Conservation (phyloP, 2,797 vertebrate genomes). For the Eremophila alpestris region DNA sequence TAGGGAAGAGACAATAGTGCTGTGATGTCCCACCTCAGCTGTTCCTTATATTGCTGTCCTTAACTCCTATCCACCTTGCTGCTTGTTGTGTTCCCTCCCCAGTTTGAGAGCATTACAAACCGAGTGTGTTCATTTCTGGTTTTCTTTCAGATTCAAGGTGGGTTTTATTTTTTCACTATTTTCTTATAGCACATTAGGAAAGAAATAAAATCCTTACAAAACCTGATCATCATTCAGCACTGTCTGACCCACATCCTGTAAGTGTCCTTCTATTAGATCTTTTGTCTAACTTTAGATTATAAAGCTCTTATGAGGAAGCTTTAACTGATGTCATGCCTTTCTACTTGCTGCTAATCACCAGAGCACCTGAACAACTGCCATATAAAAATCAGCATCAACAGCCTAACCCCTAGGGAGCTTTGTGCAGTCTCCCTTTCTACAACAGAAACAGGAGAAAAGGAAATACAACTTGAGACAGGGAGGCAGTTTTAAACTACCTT, state of each 20-base stretch:
- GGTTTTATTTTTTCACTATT: not conserved
- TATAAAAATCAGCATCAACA: not conserved
- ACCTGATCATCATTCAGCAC: not conserved
- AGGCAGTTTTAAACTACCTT: not conserved
- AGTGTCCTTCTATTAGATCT: not conserved
- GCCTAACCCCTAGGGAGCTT: not conserved
- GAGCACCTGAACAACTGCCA: not conserved
- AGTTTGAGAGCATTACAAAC: not conserved
- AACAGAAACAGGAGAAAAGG: not conserved
- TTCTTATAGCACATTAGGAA: not conserved
- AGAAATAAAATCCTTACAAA: not conserved
- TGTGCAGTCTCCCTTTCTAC: not conserved
- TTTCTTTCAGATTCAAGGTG: not conserved
- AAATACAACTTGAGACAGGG: not conserved
- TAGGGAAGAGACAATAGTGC: not conserved
- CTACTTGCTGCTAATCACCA: not conserved
- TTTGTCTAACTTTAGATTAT: constrained; percentile 25
- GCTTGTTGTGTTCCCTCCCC: not conserved
- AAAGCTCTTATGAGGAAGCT: constrained; percentile 15
- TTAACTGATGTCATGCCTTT: constrained; percentile 15
- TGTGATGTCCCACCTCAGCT: not conserved
- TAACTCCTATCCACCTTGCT: not conserved
- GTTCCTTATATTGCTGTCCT: not conserved
- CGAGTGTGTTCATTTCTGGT: not conserved
- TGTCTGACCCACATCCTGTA: not conserved